Conservation (phyloP, 2,113 vertebrate genomes). For the Elgaria multicarinata region DNA sequence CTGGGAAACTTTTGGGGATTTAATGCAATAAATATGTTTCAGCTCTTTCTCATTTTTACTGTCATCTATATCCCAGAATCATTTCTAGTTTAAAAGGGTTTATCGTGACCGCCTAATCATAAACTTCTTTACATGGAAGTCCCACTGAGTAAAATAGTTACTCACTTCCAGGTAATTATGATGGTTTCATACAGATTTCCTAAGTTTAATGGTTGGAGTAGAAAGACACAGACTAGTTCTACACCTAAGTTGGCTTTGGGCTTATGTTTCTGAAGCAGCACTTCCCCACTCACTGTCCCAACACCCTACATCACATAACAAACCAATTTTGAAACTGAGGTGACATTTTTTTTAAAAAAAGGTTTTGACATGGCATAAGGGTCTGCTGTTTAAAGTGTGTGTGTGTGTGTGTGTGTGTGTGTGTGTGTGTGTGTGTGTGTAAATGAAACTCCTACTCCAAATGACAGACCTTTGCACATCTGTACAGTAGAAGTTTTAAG, state of each 20-base stretch:
- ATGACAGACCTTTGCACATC: neutral
- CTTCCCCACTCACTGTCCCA: neutral
- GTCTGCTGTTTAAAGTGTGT: neutral
- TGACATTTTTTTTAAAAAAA: neutral
- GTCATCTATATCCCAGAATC: neutral
- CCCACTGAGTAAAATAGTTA: neutral
- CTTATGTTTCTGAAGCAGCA: no score
- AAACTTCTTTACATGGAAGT: neutral
- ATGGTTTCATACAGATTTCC: neutral
- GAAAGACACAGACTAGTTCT: neutral
- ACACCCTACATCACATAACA: neutral
- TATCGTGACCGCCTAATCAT: neutral
- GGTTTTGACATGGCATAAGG: neutral
- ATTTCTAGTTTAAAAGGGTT: slow-evolving; percentile 11
- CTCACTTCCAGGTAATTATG: neutral
- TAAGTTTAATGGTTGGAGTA: neutral
- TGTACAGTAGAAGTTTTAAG: neutral
- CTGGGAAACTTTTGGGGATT: slow-evolving; percentile 21
- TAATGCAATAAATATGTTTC: slow-evolving; percentile 16
- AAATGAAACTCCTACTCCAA: neutral
- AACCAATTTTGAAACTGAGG: neutral
- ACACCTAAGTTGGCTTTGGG: neutral
- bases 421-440: no score
- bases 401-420: no score
- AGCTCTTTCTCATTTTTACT: slow-evolving; percentile 17